Conservation (phyloP, 2,113 vertebrate species). For the Cochlearius cochlearius region DNA sequence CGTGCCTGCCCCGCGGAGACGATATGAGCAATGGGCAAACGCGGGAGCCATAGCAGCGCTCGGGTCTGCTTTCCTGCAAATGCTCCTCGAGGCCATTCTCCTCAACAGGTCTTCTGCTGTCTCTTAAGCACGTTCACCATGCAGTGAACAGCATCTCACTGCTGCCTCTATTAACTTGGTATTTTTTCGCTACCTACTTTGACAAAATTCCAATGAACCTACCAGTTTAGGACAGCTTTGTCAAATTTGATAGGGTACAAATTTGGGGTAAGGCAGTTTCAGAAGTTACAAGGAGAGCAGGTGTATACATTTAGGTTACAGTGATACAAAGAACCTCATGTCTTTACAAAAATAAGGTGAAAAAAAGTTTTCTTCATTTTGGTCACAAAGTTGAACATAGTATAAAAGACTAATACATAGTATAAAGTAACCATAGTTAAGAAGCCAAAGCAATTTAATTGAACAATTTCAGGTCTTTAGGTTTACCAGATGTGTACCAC, state of each 20-base stretch:
- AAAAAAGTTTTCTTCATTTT: neutral
- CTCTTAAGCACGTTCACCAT: neutral
- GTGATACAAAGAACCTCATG: accelerated
- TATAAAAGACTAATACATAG: neutral
- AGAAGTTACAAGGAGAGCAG: neutral
- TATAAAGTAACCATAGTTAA: neutral
- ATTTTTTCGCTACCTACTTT: neutral
- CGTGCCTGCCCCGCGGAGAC: accelerated
- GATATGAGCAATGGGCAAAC: accelerated
- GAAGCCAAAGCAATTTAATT: neutral
- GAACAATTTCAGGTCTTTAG: neutral
- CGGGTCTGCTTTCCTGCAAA: accelerated
- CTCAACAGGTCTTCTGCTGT: neutral
- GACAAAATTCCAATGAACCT: neutral
- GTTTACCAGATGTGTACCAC: neutral
- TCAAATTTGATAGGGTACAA: neutral
- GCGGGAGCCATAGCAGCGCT: accelerated
- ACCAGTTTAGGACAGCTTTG: neutral
- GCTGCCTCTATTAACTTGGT: neutral
- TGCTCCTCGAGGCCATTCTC: neutral
- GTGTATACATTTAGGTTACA: neutral
- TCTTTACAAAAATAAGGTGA: neutral
- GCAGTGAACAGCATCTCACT: neutral
- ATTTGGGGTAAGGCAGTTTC: neutral
- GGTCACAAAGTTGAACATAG: neutral